phyloP scores from a whole-genome alignment of 1,140 invertebrate species.

The Rhynchophorus ferrugineus region DNA sequence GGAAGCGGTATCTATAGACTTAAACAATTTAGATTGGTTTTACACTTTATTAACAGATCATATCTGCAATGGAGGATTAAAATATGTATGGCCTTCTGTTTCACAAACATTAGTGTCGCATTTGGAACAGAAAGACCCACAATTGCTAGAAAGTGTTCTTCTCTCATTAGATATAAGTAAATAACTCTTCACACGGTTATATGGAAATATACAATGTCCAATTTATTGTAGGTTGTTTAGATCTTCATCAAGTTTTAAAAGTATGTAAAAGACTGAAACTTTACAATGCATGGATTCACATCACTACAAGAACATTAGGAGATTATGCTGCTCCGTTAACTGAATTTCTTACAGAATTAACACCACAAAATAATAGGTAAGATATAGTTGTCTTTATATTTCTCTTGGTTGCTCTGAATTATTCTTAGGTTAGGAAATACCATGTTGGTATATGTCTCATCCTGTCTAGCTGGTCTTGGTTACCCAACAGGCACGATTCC shows the following conservation, averaged over 20 bases:
- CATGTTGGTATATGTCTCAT: slow-evolving; percentile 85
- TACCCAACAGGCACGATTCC: slow-evolving; percentile 84
- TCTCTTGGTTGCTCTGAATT: neutral
- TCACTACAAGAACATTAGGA: slow-evolving; percentile 76
- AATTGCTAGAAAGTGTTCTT: slow-evolving; percentile 70
- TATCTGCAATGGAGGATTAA: slow-evolving; percentile 41
- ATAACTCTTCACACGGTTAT: neutral
- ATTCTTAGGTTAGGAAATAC: slow-evolving; percentile 67
- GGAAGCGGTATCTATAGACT: slow-evolving; percentile 39
- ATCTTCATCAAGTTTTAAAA: slow-evolving; percentile 79
- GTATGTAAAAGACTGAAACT: slow-evolving; percentile 71
- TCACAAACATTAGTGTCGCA: slow-evolving; percentile 60
- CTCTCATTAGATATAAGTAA: slow-evolving; percentile 65
- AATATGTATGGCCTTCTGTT: slow-evolving; percentile 51
- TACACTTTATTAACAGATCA: slow-evolving; percentile 44
- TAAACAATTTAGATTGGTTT: slow-evolving; percentile 39
- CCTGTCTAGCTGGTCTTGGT: slow-evolving; percentile 84
- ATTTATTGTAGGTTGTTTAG: slow-evolving; percentile 56
- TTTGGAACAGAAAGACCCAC: slow-evolving; percentile 49
- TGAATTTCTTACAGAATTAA: slow-evolving; percentile 56
- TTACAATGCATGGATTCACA: slow-evolving; percentile 82
- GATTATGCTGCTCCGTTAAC: slow-evolving; percentile 81
- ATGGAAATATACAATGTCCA: neutral
- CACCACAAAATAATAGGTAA: slow-evolving; percentile 42
- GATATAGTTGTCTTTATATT: neutral